A percentile compares a stretch with the other conserved stretches of the same genome.
These are phyloP conservation scores for Terrapene triunguis DNA, from an alignment of 2,113 vertebrate genomes.

Conservation along the genomic window DNA sequence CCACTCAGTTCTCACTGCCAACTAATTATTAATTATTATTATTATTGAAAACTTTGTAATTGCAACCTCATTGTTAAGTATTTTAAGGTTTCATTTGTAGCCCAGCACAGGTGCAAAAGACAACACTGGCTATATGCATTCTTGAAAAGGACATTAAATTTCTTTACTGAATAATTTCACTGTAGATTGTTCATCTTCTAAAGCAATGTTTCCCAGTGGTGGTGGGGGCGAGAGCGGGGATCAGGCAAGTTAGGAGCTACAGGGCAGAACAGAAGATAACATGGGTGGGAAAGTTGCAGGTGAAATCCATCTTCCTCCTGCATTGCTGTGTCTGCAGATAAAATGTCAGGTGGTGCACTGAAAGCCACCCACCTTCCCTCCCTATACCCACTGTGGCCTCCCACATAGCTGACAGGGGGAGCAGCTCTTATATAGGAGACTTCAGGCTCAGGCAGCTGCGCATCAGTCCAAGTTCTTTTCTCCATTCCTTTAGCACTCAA, in stretches of 20 bases:
- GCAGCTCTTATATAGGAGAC: not conserved
- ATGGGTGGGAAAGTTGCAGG: not conserved
- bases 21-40: not conserved
- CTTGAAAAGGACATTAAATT: not conserved
- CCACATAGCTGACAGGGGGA: not conserved
- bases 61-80: not conserved
- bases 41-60: not conserved
- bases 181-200: not conserved
- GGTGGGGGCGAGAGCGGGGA: too few species aligned
- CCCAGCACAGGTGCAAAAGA: not conserved
- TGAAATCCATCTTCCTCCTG: not conserved
- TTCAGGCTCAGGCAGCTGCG: not conserved
- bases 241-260: not conserved
- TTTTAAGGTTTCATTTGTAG: not conserved
- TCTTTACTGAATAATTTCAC: not conserved
- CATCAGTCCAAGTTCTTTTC: not conserved
- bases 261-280: not conserved
- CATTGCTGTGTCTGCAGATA: not conserved
- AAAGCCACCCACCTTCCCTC: not conserved
- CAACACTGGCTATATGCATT: not conserved
- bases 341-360: not conserved
- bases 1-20: not conserved
- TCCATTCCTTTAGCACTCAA: not conserved
- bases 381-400: not conserved
- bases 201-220: not conserved